phyloP scores from a whole-genome alignment of 2,797 vertebrate species.

The Chaunax sp. region DNA sequence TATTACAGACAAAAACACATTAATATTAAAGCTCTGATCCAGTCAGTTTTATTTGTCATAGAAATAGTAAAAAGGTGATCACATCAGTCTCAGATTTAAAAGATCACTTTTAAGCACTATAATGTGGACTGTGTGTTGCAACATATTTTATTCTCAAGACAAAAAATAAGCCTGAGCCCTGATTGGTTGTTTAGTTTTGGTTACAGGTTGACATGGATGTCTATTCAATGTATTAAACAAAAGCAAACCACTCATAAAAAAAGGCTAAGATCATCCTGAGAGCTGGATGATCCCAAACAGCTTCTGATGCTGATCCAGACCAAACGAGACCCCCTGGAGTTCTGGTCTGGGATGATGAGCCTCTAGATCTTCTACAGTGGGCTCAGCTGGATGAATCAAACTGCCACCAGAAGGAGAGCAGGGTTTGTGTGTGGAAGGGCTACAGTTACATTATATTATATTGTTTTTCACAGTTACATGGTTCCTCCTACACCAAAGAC shows the following conservation, averaged over 20 bases:
- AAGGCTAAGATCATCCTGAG: too few relatives aligned
- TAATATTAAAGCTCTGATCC: neutral
- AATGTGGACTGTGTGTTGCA: neutral
- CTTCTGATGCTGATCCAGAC: slow-evolving; percentile 15
- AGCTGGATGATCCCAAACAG: slow-evolving; percentile 19
- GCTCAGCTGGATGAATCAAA: slow-evolving; percentile 60
- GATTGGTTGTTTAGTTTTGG: neutral
- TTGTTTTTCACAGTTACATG: too few relatives aligned
- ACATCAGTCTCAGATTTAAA: neutral
- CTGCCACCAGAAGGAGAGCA: slow-evolving; percentile 16
- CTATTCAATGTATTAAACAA: neutral
- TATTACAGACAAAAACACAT: neutral
- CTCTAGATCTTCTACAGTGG: slow-evolving; percentile 48
- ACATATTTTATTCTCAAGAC: neutral
- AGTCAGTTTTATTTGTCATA: neutral
- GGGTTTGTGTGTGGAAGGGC: too few relatives aligned
- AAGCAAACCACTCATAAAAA: too few relatives aligned
- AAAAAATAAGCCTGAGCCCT: neutral
- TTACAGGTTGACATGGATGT: neutral
- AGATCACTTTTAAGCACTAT: neutral
- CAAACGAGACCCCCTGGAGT: slow-evolving; percentile 27
- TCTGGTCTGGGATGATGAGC: slow-evolving; percentile 62
- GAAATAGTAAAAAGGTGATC: too few relatives aligned
- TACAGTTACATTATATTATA: too few relatives aligned
- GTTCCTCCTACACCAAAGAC: too few relatives aligned